Evolutionary conservation across 1,140 invertebrate species (phyloP).

Genomic region (Samia ricini): DNA sequence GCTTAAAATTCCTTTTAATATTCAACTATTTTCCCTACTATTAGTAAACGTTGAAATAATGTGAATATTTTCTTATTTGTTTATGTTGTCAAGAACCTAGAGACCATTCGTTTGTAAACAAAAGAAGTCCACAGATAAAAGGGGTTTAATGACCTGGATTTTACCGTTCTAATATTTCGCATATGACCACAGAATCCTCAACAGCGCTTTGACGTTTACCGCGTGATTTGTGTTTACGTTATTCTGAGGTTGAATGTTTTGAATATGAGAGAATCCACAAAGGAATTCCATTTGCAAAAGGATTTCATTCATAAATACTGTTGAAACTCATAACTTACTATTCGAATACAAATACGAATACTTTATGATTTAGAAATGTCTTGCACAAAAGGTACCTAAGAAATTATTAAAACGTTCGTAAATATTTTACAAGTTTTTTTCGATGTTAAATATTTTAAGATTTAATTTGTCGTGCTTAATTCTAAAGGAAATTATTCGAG

Average conservation of each 20-base stretch:
- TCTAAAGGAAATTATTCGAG: too few species aligned
- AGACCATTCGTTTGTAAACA: not conserved
- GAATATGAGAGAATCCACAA: not conserved
- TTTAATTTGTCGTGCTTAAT: too few species aligned
- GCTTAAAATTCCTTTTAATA: too few species aligned
- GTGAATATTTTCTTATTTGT: not conserved
- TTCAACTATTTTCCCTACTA: too few species aligned
- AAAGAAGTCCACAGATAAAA: slow-evolving; percentile 3
- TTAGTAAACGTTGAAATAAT: not conserved
- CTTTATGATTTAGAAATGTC: not conserved
- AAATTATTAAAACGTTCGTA: too few species aligned
- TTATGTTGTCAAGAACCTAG: too few species aligned
- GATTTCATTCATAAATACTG: not conserved
- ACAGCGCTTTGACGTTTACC: slow-evolving; percentile 19
- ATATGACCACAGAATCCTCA: slow-evolving; percentile 15
- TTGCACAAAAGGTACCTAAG: too few species aligned
- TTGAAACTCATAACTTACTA: not conserved
- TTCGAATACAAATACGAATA: not conserved
- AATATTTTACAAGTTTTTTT: too few species aligned
- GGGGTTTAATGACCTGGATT: not conserved
- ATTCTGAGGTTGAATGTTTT: not conserved
- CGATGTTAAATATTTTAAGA: too few species aligned
- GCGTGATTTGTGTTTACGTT: slow-evolving; percentile 9
- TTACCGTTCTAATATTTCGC: slow-evolving; percentile 14
- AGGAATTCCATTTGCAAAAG: not conserved